Percentiles rank a stretch among this genome's conserved stretches.
These are phyloP conservation scores for Megatriorchis doriae DNA, from an alignment of 2,113 vertebrate genomes.

Conservation along the genomic window DNA sequence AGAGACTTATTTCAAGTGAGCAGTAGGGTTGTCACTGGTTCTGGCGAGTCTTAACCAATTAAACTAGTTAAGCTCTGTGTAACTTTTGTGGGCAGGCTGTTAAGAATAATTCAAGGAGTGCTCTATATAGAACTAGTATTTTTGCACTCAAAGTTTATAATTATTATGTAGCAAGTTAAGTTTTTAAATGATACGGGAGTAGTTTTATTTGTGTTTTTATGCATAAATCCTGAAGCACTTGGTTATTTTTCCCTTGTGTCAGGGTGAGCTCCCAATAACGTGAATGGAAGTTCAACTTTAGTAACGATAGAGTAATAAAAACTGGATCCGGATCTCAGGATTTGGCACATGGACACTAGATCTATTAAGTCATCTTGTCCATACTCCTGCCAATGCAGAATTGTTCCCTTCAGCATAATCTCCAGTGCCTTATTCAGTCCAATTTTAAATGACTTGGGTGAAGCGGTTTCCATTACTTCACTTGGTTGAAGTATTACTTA, in stretches of 20 bases:
- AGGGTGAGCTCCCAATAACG: not conserved
- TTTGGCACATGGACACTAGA: conserved; percentile 47
- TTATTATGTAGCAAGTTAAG: not conserved
- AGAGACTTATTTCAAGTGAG: not conserved
- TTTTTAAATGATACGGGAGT: not conserved
- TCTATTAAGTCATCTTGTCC: conserved; percentile 60
- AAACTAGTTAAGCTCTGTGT: not conserved
- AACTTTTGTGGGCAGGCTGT: not conserved
- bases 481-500: conserved; percentile 64
- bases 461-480: conserved; percentile 70
- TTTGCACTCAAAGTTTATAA: not conserved
- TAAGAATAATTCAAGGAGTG: not conserved
- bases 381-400: conserved; percentile 54
- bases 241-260: conserved; percentile 10
- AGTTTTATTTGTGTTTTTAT: not conserved
- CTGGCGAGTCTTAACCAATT: not conserved
- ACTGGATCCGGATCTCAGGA: conserved; percentile 42
- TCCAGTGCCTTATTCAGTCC: conserved; percentile 52
- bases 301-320: conserved; percentile 53
- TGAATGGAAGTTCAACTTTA: conserved; percentile 38
- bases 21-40: not conserved
- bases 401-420: conserved; percentile 61
- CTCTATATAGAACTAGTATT: not conserved
- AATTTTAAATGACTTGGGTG: conserved; percentile 62
- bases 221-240: not conserved